Evolutionary conservation across 2,888 invertebrate species (phyloP).

Genomic region (Coronaproctus castanopsis): DNA sequence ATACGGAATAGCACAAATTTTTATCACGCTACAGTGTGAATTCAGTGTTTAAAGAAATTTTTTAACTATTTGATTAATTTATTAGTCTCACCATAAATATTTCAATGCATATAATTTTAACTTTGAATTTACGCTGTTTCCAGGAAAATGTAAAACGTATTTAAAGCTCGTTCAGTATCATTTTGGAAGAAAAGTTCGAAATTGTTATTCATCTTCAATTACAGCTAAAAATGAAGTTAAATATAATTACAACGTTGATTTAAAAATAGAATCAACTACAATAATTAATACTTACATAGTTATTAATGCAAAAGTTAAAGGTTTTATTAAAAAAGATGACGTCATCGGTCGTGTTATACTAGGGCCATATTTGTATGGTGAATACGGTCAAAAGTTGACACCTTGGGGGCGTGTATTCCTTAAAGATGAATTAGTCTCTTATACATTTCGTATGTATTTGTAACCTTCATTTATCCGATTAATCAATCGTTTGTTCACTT

Average conservation of each 20-base stretch:
- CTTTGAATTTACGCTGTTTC: too few relatives aligned
- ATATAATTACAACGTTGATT: slow-evolving; percentile 19
- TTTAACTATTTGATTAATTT: too few relatives aligned
- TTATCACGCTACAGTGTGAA: too few relatives aligned
- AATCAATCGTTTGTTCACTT: too few relatives aligned
- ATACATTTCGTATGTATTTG: slow-evolving; percentile 21
- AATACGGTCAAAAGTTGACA: slow-evolving; percentile 20
- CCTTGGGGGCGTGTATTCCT: slow-evolving; percentile 23
- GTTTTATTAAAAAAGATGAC: slow-evolving; percentile 20
- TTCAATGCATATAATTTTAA: too few relatives aligned
- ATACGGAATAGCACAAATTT: too few relatives aligned
- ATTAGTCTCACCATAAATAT: too few relatives aligned
- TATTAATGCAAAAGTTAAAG: slow-evolving; percentile 21
- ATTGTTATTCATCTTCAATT: slow-evolving; percentile 20
- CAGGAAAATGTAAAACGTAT: slow-evolving; percentile 22
- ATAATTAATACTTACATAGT: slow-evolving; percentile 21
- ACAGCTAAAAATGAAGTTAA: slow-evolving; percentile 17
- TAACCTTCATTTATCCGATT: too few relatives aligned
- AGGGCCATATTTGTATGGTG: slow-evolving; percentile 23
- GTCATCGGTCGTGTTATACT: slow-evolving; percentile 22
- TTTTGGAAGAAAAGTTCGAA: slow-evolving; percentile 22
- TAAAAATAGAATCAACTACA: slow-evolving; percentile 16
- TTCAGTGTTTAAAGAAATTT: too few relatives aligned
- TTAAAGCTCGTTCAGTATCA: slow-evolving; percentile 23
- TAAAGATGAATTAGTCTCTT: slow-evolving; percentile 18